Evolutionary conservation across 1,140 invertebrate species (phyloP).

Genomic region (Cydia fagiglandana): DNA sequence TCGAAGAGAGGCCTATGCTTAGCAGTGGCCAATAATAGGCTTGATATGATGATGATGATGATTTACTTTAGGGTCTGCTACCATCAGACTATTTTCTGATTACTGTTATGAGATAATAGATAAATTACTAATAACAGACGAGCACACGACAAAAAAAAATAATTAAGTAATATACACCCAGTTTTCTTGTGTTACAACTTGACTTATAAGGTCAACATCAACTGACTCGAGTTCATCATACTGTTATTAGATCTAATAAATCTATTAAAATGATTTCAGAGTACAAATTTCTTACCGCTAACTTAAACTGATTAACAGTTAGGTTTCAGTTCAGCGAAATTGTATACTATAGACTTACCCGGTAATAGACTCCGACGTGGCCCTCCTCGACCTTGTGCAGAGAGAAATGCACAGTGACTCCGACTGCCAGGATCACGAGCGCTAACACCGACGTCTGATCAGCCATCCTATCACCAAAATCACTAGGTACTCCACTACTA

Average conservation of each 20-base stretch:
- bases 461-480: conserved; percentile 50
- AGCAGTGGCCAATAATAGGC: too few species aligned
- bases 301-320: too few species aligned
- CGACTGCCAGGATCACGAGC: conserved; percentile 64
- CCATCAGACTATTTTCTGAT: too few species aligned
- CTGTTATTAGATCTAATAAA: neutral
- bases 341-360: conserved; percentile 80
- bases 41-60: too few species aligned
- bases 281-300: too few species aligned
- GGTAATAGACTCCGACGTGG: conserved; percentile 93
- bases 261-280: too few species aligned
- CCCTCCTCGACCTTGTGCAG: conserved; percentile 93
- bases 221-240: neutral
- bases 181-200: neutral
- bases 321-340: too few species aligned
- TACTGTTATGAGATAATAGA: neutral
- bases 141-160: conserved; percentile 19
- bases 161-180: neutral
- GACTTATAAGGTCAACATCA: neutral
- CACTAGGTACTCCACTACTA: neutral
- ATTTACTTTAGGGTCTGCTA: too few species aligned
- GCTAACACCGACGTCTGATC: conserved; percentile 70
- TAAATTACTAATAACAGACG: conserved; percentile 2
- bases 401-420: conserved; percentile 72
- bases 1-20: too few species aligned